Conservation (phyloP, 92 coral and sea anemone species). For the Paramuricea clavata region DNA sequence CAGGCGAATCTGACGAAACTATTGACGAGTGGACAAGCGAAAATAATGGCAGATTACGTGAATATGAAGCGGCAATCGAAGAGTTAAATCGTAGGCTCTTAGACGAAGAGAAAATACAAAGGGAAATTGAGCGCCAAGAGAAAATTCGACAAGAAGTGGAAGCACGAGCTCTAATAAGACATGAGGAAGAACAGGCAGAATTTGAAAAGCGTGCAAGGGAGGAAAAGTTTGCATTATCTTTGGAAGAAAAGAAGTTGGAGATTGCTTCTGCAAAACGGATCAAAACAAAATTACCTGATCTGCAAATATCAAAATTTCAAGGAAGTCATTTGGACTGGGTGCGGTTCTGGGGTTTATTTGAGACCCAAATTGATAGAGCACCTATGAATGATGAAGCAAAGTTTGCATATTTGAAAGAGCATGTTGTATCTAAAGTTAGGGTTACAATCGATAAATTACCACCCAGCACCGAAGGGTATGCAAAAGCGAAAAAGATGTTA, state of each 20-base stretch:
- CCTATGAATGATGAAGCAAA: background rate
- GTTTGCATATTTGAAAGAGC: slow-evolving; percentile 3
- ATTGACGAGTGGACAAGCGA: too few species aligned
- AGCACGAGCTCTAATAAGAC: too few species aligned
- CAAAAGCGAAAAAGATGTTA: too few species aligned
- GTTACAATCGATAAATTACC: background rate
- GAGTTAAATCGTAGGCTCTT: too few species aligned
- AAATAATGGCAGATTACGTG: too few species aligned
- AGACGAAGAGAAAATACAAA: too few species aligned
- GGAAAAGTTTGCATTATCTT: background rate
- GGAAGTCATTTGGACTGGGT: slow-evolving; percentile 4
- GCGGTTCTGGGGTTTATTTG: background rate
- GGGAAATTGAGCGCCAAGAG: too few species aligned
- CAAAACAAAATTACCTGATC: background rate
- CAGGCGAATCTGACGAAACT: too few species aligned
- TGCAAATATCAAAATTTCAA: background rate
- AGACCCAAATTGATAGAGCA: background rate
- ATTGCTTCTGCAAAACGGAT: background rate
- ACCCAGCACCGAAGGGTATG: too few species aligned
- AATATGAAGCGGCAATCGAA: too few species aligned
- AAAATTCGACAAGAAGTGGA: too few species aligned
- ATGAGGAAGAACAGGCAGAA: too few species aligned
- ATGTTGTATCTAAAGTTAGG: background rate
- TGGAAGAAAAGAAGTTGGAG: background rate
- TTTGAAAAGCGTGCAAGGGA: background rate